Percentiles rank a stretch among this genome's conserved stretches.
phyloP scores from a whole-genome alignment of 1,140 invertebrate genomes.

The Drosophila yakuba region DNA sequence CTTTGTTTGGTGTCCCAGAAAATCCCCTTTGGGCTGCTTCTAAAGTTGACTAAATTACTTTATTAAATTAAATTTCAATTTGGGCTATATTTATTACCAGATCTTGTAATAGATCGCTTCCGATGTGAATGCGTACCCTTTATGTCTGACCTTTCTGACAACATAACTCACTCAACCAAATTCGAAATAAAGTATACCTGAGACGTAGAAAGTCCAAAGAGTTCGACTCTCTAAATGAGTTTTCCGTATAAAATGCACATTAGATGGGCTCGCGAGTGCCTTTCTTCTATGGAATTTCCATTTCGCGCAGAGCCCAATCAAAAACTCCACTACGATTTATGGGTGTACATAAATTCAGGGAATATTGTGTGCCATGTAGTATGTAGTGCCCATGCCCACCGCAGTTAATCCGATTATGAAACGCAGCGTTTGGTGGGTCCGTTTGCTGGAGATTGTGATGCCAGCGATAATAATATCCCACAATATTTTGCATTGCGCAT shows the following conservation, averaged over 20 bases:
- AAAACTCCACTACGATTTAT: constrained; percentile 71
- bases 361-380: constrained; percentile 54
- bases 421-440: constrained; percentile 37
- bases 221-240: constrained; percentile 24
- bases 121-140: no score
- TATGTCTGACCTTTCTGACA: background rate
- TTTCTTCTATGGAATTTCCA: constrained; percentile 49
- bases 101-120: no score
- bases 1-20: background rate
- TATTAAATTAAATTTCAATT: background rate
- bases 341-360: constrained; percentile 75
- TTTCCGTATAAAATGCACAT: constrained; percentile 55
- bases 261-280: constrained; percentile 35
- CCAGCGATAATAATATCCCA: constrained; percentile 41
- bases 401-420: constrained; percentile 82
- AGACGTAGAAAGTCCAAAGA: constrained; percentile 19
- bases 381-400: constrained; percentile 56
- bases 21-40: background rate
- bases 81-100: background rate
- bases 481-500: constrained; percentile 52
- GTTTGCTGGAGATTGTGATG: constrained; percentile 23
- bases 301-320: constrained; percentile 56
- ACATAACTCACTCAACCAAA: constrained; percentile 11
- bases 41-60: no score
- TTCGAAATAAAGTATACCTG: constrained; percentile 26